Base-by-base conservation (phyloP, 2,888 invertebrate species). In the Gryllus longicercus region DNA sequence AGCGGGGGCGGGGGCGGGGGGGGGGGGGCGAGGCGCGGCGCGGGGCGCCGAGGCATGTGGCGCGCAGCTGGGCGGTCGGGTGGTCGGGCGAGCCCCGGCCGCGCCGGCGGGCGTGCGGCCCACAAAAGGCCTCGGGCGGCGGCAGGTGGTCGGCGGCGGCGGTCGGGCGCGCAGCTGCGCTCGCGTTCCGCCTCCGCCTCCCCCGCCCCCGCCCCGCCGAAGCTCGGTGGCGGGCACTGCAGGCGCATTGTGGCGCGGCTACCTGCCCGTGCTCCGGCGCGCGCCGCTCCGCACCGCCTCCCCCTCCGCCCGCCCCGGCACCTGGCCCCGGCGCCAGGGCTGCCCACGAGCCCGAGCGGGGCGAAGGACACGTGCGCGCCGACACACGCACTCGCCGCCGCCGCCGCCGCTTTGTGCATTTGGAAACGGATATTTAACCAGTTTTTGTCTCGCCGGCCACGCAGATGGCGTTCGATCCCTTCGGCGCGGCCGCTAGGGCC, bases 251-350 rank as follows among this genome's bases (percentile, higher is more conserved):
- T 63, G 63, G 63, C 14, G 63, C 63, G 63, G 63, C 63, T 63
- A 63, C 63, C 63, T 63, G 63, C 63, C 16, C 14, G 14, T 8
- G 63, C 11, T 2, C 14, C n/a, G 16, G 63, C 63, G 63, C 63
- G 63, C 63, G 63, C 5, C 63, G 10, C 18, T 0, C 2, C 63
- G 16, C n/a, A 14, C 1, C n/a, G 16, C 63, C 63, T 18, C 63
- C 18, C 12, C 63, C 63, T 5, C 63, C 2, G 63, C 25, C 25
- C 38, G 8, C 38, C 8, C 38, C 38, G 63, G 63, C 63, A 63
- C 63, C 63, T 63, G 63, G 63, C 63, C 63, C n/a, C 63, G n/a
- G 63, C 63, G 63, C 63, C n/a, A 63, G 63, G 63, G 63, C 16
- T 63, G 63, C n/a, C 63, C 63, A n/a, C 8, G n/a, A 0, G 63